Conservation (phyloP, 2,797 vertebrate species). For the Acanthornis magna region DNA sequence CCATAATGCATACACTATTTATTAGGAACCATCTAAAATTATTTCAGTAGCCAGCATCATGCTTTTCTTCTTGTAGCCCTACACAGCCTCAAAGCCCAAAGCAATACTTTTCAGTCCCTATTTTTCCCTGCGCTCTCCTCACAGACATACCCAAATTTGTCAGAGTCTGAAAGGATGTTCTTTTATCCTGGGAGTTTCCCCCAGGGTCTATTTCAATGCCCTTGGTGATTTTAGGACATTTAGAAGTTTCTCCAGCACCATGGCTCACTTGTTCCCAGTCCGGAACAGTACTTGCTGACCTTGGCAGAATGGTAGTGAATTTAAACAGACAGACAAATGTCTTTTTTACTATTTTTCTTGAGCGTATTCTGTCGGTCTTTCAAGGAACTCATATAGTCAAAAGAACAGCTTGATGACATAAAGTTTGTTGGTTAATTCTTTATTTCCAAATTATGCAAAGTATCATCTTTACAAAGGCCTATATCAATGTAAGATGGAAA, state of each 20-base stretch:
- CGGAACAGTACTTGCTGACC: background rate
- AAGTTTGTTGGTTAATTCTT: background rate
- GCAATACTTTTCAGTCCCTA: background rate
- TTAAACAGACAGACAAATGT: background rate
- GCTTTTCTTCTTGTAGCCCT: background rate
- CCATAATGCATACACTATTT: background rate
- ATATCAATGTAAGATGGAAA: background rate
- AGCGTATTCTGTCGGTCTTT: background rate
- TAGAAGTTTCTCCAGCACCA: background rate
- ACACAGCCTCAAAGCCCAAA: background rate
- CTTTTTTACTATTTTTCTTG: background rate
- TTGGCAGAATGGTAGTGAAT: background rate
- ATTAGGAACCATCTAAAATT: background rate
- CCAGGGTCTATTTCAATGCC: background rate
- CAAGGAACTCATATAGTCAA: background rate
- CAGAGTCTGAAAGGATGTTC: background rate
- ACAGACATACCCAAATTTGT: background rate
- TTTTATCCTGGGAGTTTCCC: background rate
- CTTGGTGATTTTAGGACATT: background rate
- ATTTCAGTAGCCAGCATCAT: background rate
- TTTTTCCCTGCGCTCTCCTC: background rate
- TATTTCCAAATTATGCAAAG: background rate
- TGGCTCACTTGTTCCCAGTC: background rate
- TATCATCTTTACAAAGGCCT: background rate
- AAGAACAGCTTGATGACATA: background rate